Percentiles rank a stretch among this genome's conserved stretches.
phyloP scores from a whole-genome alignment of 64 coral and sea anemone genomes.

The Orbicella faveolata region DNA sequence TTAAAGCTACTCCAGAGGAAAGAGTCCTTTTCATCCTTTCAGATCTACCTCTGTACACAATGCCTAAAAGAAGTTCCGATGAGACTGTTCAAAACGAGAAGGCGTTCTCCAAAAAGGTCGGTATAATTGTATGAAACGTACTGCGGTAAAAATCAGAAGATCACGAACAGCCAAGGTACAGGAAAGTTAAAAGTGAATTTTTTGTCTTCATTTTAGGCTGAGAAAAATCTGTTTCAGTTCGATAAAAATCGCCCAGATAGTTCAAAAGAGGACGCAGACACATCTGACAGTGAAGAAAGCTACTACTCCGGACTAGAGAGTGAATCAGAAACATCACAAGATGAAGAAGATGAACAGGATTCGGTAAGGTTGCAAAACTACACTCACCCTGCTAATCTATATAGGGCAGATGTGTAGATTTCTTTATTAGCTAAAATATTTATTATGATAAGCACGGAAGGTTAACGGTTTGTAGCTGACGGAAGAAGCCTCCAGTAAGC shows the following conservation, averaged over 20 bases:
- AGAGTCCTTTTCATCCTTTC: neutral
- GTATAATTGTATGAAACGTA: neutral
- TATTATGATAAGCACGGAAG: no score
- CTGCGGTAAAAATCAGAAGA: neutral
- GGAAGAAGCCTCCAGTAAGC: no score
- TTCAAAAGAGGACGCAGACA: constrained; percentile 61
- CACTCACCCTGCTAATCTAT: no score
- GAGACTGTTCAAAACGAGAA: constrained; percentile 26
- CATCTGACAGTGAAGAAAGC: constrained; percentile 87
- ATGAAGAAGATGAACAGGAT: constrained; percentile 59
- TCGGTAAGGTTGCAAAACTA: constrained; percentile 26
- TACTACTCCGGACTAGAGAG: constrained; percentile 87
- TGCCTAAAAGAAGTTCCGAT: neutral
- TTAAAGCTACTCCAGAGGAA: neutral
- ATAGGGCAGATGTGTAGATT: no score
- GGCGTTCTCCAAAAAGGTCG: constrained; percentile 24
- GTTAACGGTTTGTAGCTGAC: no score
- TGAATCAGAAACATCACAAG: constrained; percentile 70
- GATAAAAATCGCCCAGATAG: neutral
- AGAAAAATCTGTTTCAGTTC: constrained; percentile 49
- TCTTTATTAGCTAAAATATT: no score
- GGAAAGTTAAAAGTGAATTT: neutral
- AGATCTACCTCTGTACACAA: neutral
- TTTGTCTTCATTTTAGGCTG: constrained; percentile 26
- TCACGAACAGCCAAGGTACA: neutral